Percentiles rank a stretch among this genome's conserved stretches.
These are phyloP conservation scores for Atractosteus spatula DNA, from an alignment of 2,113 vertebrate genomes.

Conservation along the genomic window DNA sequence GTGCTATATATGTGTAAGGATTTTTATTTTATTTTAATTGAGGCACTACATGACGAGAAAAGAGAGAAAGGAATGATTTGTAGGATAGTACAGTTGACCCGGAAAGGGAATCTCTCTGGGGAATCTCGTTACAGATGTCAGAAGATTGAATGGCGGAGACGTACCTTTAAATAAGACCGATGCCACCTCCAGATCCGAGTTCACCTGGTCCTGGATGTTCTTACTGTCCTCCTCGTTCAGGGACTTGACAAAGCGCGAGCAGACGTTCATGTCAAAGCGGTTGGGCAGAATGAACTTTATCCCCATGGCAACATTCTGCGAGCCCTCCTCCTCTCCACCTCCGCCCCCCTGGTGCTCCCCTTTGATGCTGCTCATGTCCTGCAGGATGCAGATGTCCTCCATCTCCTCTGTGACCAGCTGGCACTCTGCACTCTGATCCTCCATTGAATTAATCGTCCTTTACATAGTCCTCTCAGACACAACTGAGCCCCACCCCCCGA, in stretches of 20 bases:
- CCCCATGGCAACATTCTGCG: slow-evolving; percentile 88
- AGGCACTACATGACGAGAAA: neutral
- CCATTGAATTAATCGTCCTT: slow-evolving; percentile 42
- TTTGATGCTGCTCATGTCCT: slow-evolving; percentile 80
- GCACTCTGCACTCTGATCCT: slow-evolving; percentile 58
- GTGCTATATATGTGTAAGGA: neutral
- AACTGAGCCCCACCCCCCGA: too few species aligned
- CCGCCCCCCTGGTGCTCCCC: slow-evolving; percentile 77
- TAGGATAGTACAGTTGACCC: neutral
- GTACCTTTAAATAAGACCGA: slow-evolving; percentile 97
- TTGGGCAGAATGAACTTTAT: slow-evolving; percentile 97
- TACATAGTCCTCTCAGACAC: too few species aligned
- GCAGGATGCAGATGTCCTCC: slow-evolving; percentile 73
- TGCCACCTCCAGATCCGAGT: slow-evolving; percentile 96
- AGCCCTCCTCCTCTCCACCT: slow-evolving; percentile 60
- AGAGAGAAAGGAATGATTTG: too few species aligned
- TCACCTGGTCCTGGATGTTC: slow-evolving; percentile 98
- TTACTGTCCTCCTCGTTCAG: slow-evolving; percentile 97
- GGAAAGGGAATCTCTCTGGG: too few species aligned
- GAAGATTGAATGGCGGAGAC: neutral
- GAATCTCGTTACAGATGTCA: too few species aligned
- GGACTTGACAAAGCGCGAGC: slow-evolving; percentile 95
- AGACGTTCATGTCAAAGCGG: slow-evolving; percentile 98
- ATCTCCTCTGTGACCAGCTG: slow-evolving; percentile 78
- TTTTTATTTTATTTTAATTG: neutral